Conservation (phyloP, 2,888 invertebrate genomes). For the Metalampra italica region DNA sequence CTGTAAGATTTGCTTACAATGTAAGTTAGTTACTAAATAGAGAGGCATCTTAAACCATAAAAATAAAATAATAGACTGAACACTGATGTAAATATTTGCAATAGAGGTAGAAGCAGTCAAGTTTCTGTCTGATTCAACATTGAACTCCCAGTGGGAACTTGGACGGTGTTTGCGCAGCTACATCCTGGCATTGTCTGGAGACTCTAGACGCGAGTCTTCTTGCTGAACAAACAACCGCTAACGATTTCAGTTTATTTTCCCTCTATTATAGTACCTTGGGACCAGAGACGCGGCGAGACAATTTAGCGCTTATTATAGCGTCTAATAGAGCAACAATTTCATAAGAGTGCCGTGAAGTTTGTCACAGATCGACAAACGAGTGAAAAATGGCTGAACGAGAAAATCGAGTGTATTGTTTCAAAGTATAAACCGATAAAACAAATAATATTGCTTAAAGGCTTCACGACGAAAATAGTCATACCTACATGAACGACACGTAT, state of each 20-base stretch:
- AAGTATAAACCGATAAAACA: too few relatives aligned
- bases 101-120: background rate
- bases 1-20: too few relatives aligned
- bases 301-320: background rate
- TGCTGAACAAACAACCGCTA: slow-evolving; percentile 28
- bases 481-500: too few relatives aligned
- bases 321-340: too few relatives aligned
- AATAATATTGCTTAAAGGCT: too few relatives aligned
- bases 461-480: too few relatives aligned
- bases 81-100: slow-evolving; percentile 2
- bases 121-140: slow-evolving; percentile 4
- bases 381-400: too few relatives aligned
- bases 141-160: slow-evolving; percentile 3
- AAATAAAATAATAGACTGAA: background rate
- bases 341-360: too few relatives aligned
- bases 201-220: slow-evolving; percentile 4
- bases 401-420: too few relatives aligned
- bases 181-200: slow-evolving; percentile 5
- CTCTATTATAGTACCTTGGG: slow-evolving; percentile 10
- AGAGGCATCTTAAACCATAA: too few relatives aligned
- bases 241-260: slow-evolving; percentile 31
- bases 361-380: too few relatives aligned
- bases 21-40: too few relatives aligned
- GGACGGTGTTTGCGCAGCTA: slow-evolving; percentile 1
- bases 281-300: background rate